These are phyloP conservation scores for Lates japonicus DNA, from an alignment of 2,797 vertebrate genomes.

Conservation along the genomic window DNA sequence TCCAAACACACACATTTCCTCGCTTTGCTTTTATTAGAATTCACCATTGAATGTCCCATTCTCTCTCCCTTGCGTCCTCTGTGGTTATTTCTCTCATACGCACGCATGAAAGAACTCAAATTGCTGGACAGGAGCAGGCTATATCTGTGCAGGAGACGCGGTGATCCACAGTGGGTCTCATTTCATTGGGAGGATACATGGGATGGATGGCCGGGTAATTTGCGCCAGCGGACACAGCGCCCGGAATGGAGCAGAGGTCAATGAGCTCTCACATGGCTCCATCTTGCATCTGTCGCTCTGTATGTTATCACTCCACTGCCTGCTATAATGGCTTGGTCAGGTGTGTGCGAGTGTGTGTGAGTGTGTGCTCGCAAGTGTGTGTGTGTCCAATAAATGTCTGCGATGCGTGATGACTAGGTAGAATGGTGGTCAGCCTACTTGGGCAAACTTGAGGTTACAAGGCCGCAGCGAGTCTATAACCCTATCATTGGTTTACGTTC, in stretches of 20 bases:
- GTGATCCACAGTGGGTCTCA: constrained; percentile 38
- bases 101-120: constrained; percentile 28
- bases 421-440: constrained; percentile 24
- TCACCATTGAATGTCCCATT: neutral
- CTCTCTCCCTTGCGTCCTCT: constrained; percentile 8
- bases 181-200: constrained; percentile 34
- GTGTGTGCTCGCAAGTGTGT: neutral
- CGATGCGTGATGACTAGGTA: constrained; percentile 53
- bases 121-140: constrained; percentile 20
- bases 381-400: constrained; percentile 12
- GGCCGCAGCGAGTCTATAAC: constrained; percentile 34
- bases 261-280: constrained; percentile 64
- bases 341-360: constrained; percentile 21
- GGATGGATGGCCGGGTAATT: constrained; percentile 67
- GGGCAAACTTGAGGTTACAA: constrained; percentile 54
- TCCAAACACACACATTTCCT: neutral
- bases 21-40: constrained; percentile 27
- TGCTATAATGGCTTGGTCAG: constrained; percentile 22
- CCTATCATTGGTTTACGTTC: constrained; percentile 20
- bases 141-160: constrained; percentile 37
- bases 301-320: constrained; percentile 57
- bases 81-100: constrained; percentile 6
- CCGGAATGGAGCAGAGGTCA: constrained; percentile 70
- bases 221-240: constrained; percentile 43
- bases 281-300: constrained; percentile 71